Evolutionary conservation across 2,797 vertebrate species (phyloP).

Genomic region (Phalanger gymnotis): DNA sequence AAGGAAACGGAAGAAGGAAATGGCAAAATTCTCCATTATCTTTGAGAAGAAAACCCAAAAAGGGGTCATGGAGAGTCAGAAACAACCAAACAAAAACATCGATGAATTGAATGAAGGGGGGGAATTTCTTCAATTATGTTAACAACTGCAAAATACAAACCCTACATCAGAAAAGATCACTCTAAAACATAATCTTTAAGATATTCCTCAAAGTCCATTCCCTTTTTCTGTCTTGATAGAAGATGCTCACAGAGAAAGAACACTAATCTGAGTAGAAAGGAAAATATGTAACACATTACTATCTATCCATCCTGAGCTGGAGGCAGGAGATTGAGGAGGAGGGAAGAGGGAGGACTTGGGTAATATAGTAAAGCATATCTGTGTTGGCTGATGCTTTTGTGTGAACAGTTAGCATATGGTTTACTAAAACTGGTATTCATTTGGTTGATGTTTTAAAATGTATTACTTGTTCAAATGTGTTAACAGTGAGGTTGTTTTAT

Average conservation of each 20-base stretch:
- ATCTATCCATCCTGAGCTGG: background rate
- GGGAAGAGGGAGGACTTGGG: background rate
- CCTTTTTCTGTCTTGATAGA: background rate
- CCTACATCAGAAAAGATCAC: background rate
- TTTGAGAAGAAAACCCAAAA: background rate
- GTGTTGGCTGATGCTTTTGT: background rate
- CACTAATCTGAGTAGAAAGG: background rate
- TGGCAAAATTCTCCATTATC: background rate
- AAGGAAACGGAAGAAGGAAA: background rate
- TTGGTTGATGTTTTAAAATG: background rate
- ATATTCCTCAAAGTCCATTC: background rate
- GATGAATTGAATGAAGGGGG: background rate
- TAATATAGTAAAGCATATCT: background rate
- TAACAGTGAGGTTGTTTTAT: slow-evolving; percentile 25
- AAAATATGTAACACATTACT: background rate
- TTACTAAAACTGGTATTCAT: background rate
- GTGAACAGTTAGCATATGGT: background rate
- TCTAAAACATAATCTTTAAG: background rate
- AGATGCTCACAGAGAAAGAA: background rate
- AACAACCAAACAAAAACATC: background rate
- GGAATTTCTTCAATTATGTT: background rate
- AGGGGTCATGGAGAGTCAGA: background rate
- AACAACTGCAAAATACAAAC: background rate
- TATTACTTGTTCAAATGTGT: slow-evolving; percentile 15
- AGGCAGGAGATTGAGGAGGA: background rate